Evolutionary conservation across 2,797 vertebrate species (phyloP).

Genomic region (Falco biarmicus): DNA sequence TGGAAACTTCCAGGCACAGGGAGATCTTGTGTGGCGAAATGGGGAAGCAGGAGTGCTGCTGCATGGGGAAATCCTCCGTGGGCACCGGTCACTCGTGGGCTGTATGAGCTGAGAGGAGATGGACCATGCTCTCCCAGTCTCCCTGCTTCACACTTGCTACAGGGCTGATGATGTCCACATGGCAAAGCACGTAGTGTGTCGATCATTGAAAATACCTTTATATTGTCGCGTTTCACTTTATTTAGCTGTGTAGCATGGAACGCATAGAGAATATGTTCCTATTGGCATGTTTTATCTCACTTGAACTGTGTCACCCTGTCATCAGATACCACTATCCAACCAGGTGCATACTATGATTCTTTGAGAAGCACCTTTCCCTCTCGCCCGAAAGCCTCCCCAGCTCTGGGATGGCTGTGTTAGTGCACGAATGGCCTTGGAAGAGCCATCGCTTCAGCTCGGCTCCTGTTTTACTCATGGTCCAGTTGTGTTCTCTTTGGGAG

Average conservation of each 20-base stretch:
- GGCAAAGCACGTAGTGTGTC: neutral
- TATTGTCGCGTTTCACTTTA: fast-evolving
- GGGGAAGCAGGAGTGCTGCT: neutral
- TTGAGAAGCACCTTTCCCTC: neutral
- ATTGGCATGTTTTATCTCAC: neutral
- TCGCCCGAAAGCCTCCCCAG: neutral
- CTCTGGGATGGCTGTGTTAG: neutral
- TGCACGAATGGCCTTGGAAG: neutral
- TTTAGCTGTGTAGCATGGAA: neutral
- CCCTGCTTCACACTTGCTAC: neutral
- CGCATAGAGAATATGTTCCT: neutral
- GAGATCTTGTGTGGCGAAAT: neutral
- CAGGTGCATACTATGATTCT: neutral
- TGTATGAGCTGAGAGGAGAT: neutral
- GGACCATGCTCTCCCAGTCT: neutral
- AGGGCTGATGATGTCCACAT: neutral
- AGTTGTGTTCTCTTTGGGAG: fast-evolving
- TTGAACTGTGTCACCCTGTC: neutral
- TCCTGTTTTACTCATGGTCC: neutral
- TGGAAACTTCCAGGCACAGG: neutral
- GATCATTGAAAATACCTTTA: neutral
- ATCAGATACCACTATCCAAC: neutral
- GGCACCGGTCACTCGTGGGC: fast-evolving
- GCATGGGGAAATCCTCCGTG: fast-evolving
- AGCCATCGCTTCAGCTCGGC: neutral